phyloP scores from a whole-genome alignment of 2,888 invertebrate species.

The Meliscaeva auricollis region DNA sequence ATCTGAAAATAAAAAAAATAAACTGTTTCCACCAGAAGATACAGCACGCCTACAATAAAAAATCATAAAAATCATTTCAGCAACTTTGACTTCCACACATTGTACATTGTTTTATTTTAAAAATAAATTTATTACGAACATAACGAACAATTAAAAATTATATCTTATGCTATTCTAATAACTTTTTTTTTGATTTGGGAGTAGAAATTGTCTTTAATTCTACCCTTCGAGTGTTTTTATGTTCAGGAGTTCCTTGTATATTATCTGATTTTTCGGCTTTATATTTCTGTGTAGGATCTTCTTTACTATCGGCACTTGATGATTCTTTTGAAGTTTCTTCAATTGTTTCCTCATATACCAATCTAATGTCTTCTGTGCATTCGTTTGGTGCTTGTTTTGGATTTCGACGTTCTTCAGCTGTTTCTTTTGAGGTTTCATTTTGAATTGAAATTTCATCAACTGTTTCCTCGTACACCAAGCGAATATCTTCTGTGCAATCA shows the following conservation, averaged over 20 bases:
- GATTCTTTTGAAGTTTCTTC: conserved; percentile 76
- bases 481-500: conserved; percentile 85
- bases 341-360: conserved; percentile 86
- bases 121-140: not conserved
- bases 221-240: conserved; percentile 88
- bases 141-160: not conserved
- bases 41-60: too few species aligned
- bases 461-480: conserved; percentile 86
- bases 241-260: conserved; percentile 78
- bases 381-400: conserved; percentile 65
- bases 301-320: not conserved
- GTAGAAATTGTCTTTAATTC: conserved; percentile 91
- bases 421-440: not conserved
- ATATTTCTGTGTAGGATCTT: not conserved
- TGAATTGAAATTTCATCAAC: conserved; percentile 77
- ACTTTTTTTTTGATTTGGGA: conserved; percentile 89
- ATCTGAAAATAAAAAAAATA: too few species aligned
- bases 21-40: too few species aligned
- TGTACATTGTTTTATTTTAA: not conserved
- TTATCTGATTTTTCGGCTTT: conserved; percentile 62
- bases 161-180: conserved; percentile 77
- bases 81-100: too few species aligned
- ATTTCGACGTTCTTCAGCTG: not conserved
- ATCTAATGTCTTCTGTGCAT: conserved; percentile 86
- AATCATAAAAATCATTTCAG: too few species aligned